Evolutionary conservation across 1,140 invertebrate genomes (phyloP).

Genomic region (Theocolax elegans): DNA sequence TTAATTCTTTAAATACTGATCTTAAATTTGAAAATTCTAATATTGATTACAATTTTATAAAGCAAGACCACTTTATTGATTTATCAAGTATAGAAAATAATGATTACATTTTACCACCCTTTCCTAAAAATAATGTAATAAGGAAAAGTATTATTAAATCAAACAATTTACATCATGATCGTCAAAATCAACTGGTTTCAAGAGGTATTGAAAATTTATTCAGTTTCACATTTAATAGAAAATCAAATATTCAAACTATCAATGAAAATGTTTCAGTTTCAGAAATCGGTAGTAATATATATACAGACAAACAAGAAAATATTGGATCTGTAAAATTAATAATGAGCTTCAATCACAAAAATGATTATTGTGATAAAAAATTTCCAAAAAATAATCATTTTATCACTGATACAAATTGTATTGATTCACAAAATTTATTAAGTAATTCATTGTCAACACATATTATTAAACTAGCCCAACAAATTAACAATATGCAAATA

Average conservation of each 20-base stretch:
- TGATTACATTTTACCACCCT: conserved; percentile 25
- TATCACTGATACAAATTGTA: neutral
- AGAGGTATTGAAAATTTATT: neutral
- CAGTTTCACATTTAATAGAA: neutral
- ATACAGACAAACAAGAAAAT: conserved; percentile 9
- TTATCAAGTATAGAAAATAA: neutral
- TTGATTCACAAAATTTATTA: conserved; percentile 4
- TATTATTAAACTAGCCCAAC: conserved; percentile 9
- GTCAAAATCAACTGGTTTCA: neutral
- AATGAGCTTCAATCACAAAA: conserved; percentile 21
- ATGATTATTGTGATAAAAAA: neutral
- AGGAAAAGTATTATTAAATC: conserved; percentile 1
- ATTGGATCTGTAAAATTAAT: conserved; percentile 25
- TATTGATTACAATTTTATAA: conserved; percentile 4
- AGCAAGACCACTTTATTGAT: neutral
- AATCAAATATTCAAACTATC: neutral
- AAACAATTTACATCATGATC: neutral
- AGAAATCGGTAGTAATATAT: conserved; percentile 6
- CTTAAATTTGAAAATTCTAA: conserved; percentile 2
- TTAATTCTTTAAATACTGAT: neutral
- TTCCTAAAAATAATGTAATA: too few relatives aligned
- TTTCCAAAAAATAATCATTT: conserved; percentile 12
- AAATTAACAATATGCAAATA: conserved; percentile 28
- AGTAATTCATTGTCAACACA: conserved; percentile 3
- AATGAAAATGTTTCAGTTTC: conserved; percentile 12